These are phyloP conservation scores for Drosophila tristis DNA, from an alignment of 1,140 invertebrate genomes.

Conservation along the genomic window DNA sequence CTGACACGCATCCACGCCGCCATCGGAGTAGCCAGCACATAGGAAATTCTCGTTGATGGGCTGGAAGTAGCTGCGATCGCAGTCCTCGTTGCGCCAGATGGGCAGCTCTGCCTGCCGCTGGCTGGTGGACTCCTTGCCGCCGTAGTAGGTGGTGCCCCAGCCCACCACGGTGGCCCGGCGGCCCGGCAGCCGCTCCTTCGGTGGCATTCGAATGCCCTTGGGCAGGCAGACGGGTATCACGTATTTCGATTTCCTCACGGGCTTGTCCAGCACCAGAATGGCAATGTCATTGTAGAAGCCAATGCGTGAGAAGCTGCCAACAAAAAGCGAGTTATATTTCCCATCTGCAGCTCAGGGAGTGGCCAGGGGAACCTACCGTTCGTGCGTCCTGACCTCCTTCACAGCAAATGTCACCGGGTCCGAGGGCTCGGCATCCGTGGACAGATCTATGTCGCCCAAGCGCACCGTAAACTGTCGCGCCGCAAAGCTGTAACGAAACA, in stretches of 20 bases:
- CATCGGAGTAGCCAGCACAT: conserved; percentile 95
- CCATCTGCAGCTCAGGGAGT: background rate
- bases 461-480: conserved; percentile 94
- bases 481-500: conserved; percentile 88
- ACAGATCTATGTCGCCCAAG: conserved; percentile 94
- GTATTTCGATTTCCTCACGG: conserved; percentile 91
- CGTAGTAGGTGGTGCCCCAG: conserved; percentile 95
- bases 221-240: conserved; percentile 95
- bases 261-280: conserved; percentile 85
- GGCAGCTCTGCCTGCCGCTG: conserved; percentile 93
- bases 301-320: conserved; percentile 89
- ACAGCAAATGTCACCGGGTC: conserved; percentile 91
- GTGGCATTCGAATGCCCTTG: conserved; percentile 65
- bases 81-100: conserved; percentile 96
- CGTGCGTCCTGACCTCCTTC: conserved; percentile 90
- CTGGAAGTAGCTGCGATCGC: conserved; percentile 95
- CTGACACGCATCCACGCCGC: conserved; percentile 96
- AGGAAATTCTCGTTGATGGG: conserved; percentile 95
- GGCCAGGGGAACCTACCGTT: conserved; percentile 74
- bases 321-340: background rate
- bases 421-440: conserved; percentile 92
- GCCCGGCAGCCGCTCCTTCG: conserved; percentile 78
- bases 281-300: conserved; percentile 97
- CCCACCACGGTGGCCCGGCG: conserved; percentile 93
- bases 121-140: conserved; percentile 92